Evolutionary conservation across 1,140 invertebrate genomes (phyloP).

Genomic region (Polypedilum vanderplanki): DNA sequence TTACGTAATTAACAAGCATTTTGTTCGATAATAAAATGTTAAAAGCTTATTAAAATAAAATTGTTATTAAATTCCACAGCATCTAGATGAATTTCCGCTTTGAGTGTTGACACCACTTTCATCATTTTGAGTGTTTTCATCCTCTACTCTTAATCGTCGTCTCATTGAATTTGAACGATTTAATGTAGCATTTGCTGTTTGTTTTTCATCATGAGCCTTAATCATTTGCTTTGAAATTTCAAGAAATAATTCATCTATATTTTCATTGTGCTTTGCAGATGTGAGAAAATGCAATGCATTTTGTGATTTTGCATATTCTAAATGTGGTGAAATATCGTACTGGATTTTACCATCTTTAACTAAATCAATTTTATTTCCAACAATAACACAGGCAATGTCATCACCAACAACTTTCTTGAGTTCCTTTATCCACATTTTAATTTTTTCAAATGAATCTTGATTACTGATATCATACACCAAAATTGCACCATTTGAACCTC

Average conservation of each 20-base stretch:
- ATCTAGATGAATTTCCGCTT: not conserved
- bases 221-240: conserved; percentile 70
- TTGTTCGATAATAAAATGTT: too few species aligned
- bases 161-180: conserved; percentile 47
- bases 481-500: conserved; percentile 95
- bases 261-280: conserved; percentile 89
- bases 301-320: conserved; percentile 81
- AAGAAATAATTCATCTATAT: conserved; percentile 89
- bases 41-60: too few species aligned
- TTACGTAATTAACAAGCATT: too few species aligned
- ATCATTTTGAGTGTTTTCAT: not conserved
- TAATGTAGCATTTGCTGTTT: conserved; percentile 44
- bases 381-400: conserved; percentile 86
- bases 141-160: conserved; percentile 14
- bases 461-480: conserved; percentile 99
- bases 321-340: conserved; percentile 61
- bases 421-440: conserved; percentile 98
- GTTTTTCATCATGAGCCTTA: conserved; percentile 46
- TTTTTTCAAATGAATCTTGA: conserved; percentile 94
- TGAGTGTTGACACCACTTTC: not conserved
- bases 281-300: conserved; percentile 92
- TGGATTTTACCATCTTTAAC: conserved; percentile 82
- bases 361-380: conserved; percentile 96
- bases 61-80: not conserved
- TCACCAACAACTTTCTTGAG: conserved; percentile 91